Evolutionary conservation across 2,113 vertebrate species (phyloP).

Genomic region (Vulpes ferrilata): DNA sequence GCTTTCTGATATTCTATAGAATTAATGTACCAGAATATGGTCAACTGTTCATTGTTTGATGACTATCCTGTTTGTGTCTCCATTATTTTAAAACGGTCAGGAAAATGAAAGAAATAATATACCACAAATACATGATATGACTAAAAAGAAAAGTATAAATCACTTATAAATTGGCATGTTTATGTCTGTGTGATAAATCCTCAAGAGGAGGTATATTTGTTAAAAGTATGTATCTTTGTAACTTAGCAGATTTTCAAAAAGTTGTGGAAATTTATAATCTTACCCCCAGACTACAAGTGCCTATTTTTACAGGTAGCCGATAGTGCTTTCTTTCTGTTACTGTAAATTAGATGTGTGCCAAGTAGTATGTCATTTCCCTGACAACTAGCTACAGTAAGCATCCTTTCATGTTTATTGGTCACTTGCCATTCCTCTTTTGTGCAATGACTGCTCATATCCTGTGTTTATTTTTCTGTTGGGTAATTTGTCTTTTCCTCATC

Average conservation of each 20-base stretch:
- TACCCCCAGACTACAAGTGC: neutral
- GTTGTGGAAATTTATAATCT: neutral
- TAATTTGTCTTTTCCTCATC: neutral
- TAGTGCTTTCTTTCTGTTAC: neutral
- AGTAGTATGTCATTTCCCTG: neutral
- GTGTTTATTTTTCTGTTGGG: constrained; percentile 11
- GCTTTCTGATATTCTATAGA: neutral
- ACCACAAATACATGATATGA: neutral
- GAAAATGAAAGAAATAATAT: neutral
- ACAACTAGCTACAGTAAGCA: neutral
- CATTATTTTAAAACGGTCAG: neutral
- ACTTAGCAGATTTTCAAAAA: neutral
- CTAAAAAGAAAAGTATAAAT: neutral
- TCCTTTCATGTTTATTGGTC: neutral
- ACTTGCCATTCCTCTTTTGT: neutral
- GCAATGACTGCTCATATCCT: neutral
- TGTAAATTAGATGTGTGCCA: neutral
- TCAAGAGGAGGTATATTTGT: neutral
- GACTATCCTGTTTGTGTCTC: neutral
- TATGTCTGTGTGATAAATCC: neutral
- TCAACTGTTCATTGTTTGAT: neutral
- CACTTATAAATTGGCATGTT: neutral
- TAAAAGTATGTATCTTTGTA: neutral
- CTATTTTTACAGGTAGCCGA: neutral
- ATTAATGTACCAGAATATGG: neutral